phyloP scores from a whole-genome alignment of 1,140 invertebrate genomes.

The Brachionus asplanchnoidis region DNA sequence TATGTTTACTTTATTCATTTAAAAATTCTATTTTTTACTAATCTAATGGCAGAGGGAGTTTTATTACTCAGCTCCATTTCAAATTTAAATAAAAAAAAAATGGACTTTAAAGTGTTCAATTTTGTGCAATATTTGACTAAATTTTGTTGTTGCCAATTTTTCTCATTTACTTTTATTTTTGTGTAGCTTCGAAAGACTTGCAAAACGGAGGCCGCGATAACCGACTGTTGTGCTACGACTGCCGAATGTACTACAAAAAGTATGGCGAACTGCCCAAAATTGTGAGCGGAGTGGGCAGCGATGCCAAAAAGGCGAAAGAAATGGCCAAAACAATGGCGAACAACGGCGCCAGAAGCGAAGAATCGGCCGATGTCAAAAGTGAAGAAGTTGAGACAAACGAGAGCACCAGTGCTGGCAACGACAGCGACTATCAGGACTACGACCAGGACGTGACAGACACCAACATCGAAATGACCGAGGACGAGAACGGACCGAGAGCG shows the following conservation, averaged over 20 bases:
- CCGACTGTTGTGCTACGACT: constrained; percentile 72
- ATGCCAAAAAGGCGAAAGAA: background rate
- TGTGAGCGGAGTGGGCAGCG: background rate
- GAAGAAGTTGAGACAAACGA: background rate
- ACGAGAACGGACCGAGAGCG: background rate
- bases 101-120: too few species aligned
- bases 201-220: constrained; percentile 21
- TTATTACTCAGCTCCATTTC: too few species aligned
- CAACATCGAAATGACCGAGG: constrained; percentile 20
- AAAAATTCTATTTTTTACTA: too few species aligned
- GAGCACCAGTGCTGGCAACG: background rate
- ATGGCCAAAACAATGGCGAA: background rate
- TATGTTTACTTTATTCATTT: too few species aligned
- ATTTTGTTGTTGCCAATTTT: too few species aligned
- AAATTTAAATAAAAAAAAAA: too few species aligned
- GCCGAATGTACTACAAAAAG: constrained; percentile 74
- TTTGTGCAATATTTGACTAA: too few species aligned
- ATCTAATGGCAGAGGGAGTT: too few species aligned
- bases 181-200: constrained; percentile 26
- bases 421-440: constrained; percentile 18
- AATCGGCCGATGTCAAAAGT: background rate
- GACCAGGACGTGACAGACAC: constrained; percentile 26
- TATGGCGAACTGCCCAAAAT: constrained; percentile 68
- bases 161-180: background rate
- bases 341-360: background rate